Conservation (phyloP, 2,113 vertebrate genomes). For the Heterotilapia buettikoferi region DNA sequence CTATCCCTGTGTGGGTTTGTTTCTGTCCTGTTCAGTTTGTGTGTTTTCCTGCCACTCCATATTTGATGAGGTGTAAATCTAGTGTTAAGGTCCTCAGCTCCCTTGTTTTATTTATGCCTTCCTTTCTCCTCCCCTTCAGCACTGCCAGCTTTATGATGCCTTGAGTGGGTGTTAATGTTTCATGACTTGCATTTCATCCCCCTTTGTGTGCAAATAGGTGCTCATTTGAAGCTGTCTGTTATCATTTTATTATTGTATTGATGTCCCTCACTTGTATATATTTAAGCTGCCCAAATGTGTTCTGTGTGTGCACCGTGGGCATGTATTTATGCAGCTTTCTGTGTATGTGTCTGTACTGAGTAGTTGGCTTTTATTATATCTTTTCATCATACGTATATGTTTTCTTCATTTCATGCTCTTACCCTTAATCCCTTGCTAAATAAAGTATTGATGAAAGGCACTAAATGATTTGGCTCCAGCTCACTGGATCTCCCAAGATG, state of each 20-base stretch:
- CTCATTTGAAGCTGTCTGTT: slow-evolving; percentile 43
- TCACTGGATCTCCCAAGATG: slow-evolving; percentile 5
- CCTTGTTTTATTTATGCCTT: slow-evolving; percentile 61
- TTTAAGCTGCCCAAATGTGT: background rate
- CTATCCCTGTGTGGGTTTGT: background rate
- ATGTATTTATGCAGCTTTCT: background rate
- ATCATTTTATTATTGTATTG: slow-evolving; percentile 49
- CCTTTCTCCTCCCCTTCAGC: slow-evolving; percentile 27
- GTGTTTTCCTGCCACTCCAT: slow-evolving; percentile 43
- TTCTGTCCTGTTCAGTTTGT: background rate
- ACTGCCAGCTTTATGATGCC: slow-evolving; percentile 45
- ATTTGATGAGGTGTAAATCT: slow-evolving; percentile 66
- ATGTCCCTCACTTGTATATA: slow-evolving; percentile 4
- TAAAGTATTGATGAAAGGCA: slow-evolving; percentile 60
- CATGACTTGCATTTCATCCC: slow-evolving; percentile 43
- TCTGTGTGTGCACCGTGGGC: background rate
- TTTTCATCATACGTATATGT: background rate
- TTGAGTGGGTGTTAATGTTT: slow-evolving; percentile 66
- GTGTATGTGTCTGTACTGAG: background rate
- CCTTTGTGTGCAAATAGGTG: slow-evolving; percentile 22
- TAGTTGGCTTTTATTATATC: background rate
- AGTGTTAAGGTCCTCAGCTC: slow-evolving; percentile 50
- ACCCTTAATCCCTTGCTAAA: slow-evolving; percentile 14
- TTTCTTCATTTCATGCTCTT: slow-evolving; percentile 15
- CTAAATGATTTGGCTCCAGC: slow-evolving; percentile 33